These are phyloP conservation scores for Peromyscus maniculatus DNA, from an alignment of 2,113 vertebrate species.

Conservation along the genomic window DNA sequence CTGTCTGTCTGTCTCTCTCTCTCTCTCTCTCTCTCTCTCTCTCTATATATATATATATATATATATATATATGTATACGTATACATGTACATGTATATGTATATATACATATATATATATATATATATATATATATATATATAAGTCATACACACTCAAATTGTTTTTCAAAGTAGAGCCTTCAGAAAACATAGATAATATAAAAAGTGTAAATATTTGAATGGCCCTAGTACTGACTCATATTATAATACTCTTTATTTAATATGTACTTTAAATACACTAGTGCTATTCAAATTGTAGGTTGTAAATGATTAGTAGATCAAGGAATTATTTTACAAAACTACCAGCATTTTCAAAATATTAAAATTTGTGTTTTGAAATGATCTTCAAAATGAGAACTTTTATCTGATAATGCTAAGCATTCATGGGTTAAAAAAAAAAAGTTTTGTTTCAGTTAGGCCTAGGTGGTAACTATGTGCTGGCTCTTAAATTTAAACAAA, in stretches of 20 bases:
- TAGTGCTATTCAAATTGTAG: not conserved
- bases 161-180: not conserved
- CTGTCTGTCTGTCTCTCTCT: too few relatives aligned
- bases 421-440: not conserved
- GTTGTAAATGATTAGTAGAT: not conserved
- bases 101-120: too few relatives aligned
- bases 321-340: slow-evolving; percentile 4
- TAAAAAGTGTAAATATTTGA: not conserved
- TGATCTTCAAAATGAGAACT: not conserved
- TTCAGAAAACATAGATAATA: not conserved
- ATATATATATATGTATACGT: too few relatives aligned
- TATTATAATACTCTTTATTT: not conserved
- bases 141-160: not conserved
- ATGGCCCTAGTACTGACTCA: not conserved
- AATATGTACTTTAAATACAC: not conserved
- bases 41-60: too few relatives aligned
- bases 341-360: not conserved
- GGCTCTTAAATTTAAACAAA: not conserved
- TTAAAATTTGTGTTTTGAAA: not conserved
- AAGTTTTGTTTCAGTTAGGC: not conserved
- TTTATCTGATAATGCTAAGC: not conserved
- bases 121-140: too few relatives aligned
- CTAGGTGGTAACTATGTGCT: not conserved
- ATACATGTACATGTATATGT: too few relatives aligned
- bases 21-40: not conserved